Conservation (phyloP, 2,797 vertebrate species). For the Miichthys miiuy region DNA sequence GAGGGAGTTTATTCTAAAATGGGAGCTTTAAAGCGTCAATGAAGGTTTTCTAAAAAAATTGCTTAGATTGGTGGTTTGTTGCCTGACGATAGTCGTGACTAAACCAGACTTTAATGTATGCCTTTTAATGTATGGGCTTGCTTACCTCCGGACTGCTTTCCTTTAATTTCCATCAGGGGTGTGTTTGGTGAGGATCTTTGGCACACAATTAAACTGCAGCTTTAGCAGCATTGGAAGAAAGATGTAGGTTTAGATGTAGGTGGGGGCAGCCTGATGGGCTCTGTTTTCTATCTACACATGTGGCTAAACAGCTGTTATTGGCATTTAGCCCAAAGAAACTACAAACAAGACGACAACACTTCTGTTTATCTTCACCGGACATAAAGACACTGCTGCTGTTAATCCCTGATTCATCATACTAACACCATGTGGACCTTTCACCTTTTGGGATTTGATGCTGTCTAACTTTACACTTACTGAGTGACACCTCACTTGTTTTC, state of each 20-base stretch:
- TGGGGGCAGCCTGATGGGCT: conserved; percentile 17
- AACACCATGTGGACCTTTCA: conserved; percentile 9
- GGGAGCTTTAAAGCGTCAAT: background rate
- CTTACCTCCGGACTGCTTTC: conserved; percentile 2
- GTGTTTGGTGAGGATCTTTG: background rate
- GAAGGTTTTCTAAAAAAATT: background rate
- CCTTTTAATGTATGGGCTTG: background rate
- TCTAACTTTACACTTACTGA: conserved; percentile 25
- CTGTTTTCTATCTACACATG: conserved; percentile 32
- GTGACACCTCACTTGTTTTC: conserved; percentile 15
- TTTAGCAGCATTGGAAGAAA: background rate
- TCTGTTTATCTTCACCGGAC: conserved; percentile 15
- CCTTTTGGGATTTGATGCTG: conserved; percentile 22
- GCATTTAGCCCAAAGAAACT: conserved; percentile 23
- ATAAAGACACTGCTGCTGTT: background rate
- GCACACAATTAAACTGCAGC: background rate
- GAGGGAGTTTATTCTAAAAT: background rate
- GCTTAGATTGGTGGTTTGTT: background rate
- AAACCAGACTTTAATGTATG: background rate
- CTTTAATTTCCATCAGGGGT: background rate
- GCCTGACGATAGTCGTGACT: too few relatives aligned
- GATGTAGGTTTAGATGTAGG: background rate
- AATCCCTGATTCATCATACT: background rate
- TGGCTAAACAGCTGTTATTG: conserved; percentile 59
- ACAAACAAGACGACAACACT: background rate